Conservation (phyloP, 2,113 vertebrate species). For the Catharus bicknelli region DNA sequence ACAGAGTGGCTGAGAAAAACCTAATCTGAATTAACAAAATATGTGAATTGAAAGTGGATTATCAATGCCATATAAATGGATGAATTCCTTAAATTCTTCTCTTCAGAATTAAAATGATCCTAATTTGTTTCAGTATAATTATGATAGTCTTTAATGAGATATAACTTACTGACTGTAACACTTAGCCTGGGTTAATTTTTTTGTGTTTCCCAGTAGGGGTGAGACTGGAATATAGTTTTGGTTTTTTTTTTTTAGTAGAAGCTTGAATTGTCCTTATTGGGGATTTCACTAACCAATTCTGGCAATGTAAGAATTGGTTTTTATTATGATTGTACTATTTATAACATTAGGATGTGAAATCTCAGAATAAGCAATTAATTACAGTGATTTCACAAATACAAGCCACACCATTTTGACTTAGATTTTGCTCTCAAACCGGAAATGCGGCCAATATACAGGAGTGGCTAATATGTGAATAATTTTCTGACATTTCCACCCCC, state of each 20-base stretch:
- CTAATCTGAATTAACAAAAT: background rate
- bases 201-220: background rate
- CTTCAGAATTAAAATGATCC: background rate
- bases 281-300: conserved; percentile 10
- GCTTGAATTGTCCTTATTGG: background rate
- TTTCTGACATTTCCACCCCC: too few relatives aligned
- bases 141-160: conserved; percentile 26
- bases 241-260: background rate
- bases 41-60: conserved; percentile 10
- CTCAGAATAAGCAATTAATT: conserved; percentile 16
- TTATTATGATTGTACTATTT: conserved; percentile 1
- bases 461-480: too few relatives aligned
- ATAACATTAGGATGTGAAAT: conserved; percentile 15
- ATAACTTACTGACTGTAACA: background rate
- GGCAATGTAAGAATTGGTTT: background rate
- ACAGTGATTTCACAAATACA: too few relatives aligned
- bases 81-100: background rate
- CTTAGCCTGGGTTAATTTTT: conserved; percentile 2
- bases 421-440: too few relatives aligned
- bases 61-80: background rate
- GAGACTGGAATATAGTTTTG: background rate
- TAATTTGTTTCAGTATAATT: conserved; percentile 28
- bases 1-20: background rate
- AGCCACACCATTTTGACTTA: too few relatives aligned
- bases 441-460: too few relatives aligned